Percentiles rank a stretch among this genome's conserved stretches.
Conservation (phyloP, 2,888 invertebrate genomes). For the Synergus laeviventris region DNA sequence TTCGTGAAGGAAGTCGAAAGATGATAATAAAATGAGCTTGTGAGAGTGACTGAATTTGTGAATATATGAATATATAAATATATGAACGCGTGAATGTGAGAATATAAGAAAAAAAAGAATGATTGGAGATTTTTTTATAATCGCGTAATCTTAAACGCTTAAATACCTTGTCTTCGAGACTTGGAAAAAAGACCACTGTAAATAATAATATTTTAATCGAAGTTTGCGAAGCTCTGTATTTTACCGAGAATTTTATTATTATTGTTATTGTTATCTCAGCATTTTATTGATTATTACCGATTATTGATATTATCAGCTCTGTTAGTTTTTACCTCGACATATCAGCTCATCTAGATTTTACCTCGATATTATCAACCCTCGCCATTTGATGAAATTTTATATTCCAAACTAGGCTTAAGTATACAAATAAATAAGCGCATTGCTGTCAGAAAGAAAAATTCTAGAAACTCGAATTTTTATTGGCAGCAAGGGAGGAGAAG, state of each 20-base stretch:
- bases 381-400: conserved; percentile 30
- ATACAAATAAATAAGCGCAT: neutral
- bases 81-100: neutral
- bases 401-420: conserved; percentile 29
- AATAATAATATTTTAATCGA: conserved; percentile 44
- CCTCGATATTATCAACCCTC: conserved; percentile 7
- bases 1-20: conserved; percentile 12
- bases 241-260: conserved; percentile 62
- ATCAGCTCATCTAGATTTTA: conserved; percentile 32
- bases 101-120: neutral
- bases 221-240: conserved; percentile 54
- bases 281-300: conserved; percentile 60
- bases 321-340: conserved; percentile 31
- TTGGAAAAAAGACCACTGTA: conserved; percentile 32
- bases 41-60: neutral
- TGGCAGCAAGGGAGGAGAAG: neutral
- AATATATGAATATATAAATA: neutral
- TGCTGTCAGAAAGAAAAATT: conserved; percentile 4
- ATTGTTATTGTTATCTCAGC: conserved; percentile 60
- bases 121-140: conserved; percentile 24
- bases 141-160: conserved; percentile 20
- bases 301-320: conserved; percentile 49
- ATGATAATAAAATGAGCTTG: conserved; percentile 13
- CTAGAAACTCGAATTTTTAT: neutral
- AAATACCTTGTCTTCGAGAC: neutral